These are phyloP conservation scores for Autographa pulchrina DNA, from an alignment of 2,888 invertebrate genomes.

Conservation along the genomic window DNA sequence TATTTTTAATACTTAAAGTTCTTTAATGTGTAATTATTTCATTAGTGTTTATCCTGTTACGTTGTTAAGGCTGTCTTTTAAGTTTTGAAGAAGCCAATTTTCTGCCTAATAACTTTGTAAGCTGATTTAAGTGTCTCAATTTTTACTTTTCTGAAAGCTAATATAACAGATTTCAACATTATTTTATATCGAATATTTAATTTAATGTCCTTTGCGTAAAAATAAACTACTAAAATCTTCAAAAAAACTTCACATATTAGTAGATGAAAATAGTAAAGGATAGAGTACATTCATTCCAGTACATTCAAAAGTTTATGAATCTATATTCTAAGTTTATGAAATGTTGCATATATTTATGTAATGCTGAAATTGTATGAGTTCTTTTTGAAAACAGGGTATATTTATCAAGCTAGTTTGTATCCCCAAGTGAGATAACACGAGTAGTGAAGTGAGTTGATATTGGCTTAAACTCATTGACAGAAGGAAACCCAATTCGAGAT, in stretches of 20 bases:
- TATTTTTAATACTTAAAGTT: not conserved
- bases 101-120: not conserved
- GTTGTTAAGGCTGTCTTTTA: not conserved
- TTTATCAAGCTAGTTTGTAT: conserved; percentile 21
- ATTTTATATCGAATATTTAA: not conserved
- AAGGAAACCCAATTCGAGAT: conserved; percentile 50
- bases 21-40: not conserved
- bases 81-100: not conserved
- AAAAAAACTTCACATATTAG: too few species aligned
- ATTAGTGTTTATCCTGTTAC: not conserved
- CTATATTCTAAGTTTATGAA: conserved; percentile 30
- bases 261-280: too few species aligned
- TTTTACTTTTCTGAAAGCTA: not conserved
- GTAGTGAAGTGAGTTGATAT: conserved; percentile 30
- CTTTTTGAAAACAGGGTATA: conserved; percentile 27
- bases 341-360: conserved; percentile 11
- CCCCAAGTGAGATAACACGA: conserved; percentile 29
- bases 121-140: not conserved
- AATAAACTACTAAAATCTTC: too few species aligned
- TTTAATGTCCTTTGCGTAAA: too few species aligned
- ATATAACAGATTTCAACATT: not conserved
- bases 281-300: not conserved
- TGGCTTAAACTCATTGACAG: conserved; percentile 47
- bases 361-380: conserved; percentile 9
- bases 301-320: conserved; percentile 37